Conservation (phyloP, 2,113 vertebrate genomes). For the Garra rufa region DNA sequence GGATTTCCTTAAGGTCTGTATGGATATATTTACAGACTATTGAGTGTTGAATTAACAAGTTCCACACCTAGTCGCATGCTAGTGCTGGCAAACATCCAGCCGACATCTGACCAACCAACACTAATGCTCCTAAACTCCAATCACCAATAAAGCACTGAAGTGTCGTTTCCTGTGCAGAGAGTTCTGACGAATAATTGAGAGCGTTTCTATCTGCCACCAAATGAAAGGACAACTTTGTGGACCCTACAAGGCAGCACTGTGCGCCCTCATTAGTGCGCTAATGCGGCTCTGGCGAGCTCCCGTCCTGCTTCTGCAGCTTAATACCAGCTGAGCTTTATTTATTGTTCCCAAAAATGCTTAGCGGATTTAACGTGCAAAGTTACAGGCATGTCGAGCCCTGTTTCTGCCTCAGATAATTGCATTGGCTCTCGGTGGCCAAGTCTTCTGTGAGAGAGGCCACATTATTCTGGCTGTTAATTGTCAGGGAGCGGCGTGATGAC, state of each 20-base stretch:
- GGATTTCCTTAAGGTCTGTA: background rate
- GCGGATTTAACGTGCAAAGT: slow-evolving; percentile 77
- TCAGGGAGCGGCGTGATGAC: slow-evolving; percentile 37
- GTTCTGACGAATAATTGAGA: slow-evolving; percentile 69
- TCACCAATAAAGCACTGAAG: slow-evolving; percentile 70
- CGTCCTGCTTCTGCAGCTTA: slow-evolving; percentile 75
- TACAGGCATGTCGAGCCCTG: slow-evolving; percentile 71
- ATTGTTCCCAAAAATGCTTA: slow-evolving; percentile 78
- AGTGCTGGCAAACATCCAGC: slow-evolving; percentile 67
- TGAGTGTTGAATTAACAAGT: background rate
- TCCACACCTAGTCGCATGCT: slow-evolving; percentile 3
- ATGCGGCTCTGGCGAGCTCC: slow-evolving; percentile 75
- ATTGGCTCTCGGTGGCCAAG: slow-evolving; percentile 41
- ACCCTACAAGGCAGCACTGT: slow-evolving; percentile 81
- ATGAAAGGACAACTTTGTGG: slow-evolving; percentile 81
- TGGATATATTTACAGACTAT: background rate
- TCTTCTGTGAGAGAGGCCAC: slow-evolving; percentile 40
- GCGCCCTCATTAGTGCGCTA: slow-evolving; percentile 79
- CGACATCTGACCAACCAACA: slow-evolving; percentile 34
- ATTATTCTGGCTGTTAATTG: slow-evolving; percentile 43
- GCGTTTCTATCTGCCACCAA: slow-evolving; percentile 75
- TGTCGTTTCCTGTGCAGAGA: slow-evolving; percentile 73
- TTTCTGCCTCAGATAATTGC: slow-evolving; percentile 65
- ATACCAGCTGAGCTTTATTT: slow-evolving; percentile 81
- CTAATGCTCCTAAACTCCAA: slow-evolving; percentile 69